Evolutionary conservation across 2,797 vertebrate genomes (phyloP).

Genomic region (Champsocephalus gunnari): DNA sequence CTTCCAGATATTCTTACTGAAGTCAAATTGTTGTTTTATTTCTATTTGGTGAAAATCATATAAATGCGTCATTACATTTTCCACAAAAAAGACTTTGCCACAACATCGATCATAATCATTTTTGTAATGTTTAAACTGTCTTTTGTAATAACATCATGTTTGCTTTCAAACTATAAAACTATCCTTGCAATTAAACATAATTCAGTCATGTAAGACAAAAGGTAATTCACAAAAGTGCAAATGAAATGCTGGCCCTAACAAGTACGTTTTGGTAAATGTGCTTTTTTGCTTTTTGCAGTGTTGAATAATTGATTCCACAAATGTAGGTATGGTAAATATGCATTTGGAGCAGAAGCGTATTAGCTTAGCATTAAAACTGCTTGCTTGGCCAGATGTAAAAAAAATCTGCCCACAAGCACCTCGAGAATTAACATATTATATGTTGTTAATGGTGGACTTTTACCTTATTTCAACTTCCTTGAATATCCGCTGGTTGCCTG

Average conservation of each 20-base stretch:
- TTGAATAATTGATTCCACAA: background rate
- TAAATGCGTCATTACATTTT: too few relatives aligned
- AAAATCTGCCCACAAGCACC: background rate
- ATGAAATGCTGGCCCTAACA: too few relatives aligned
- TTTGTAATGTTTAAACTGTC: too few relatives aligned
- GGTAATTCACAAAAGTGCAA: background rate
- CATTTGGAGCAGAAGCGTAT: background rate
- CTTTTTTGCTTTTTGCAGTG: too few relatives aligned
- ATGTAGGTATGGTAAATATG: background rate
- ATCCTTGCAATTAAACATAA: background rate
- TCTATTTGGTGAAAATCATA: background rate
- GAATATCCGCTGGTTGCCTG: background rate
- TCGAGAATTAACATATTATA: too few relatives aligned
- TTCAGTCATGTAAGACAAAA: background rate
- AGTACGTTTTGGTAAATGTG: background rate
- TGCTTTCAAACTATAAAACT: background rate
- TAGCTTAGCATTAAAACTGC: background rate
- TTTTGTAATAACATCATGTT: too few relatives aligned
- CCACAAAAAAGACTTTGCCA: too few relatives aligned
- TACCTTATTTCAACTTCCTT: too few relatives aligned
- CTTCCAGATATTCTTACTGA: background rate
- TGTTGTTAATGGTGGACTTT: too few relatives aligned
- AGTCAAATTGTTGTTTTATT: conserved; percentile 9
- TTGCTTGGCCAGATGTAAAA: background rate
- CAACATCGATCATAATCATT: too few relatives aligned